A percentile compares a stretch with the other conserved stretches of the same genome.
Evolutionary conservation across 1,140 invertebrate species (phyloP).

Genomic region (Mamestra configurata): DNA sequence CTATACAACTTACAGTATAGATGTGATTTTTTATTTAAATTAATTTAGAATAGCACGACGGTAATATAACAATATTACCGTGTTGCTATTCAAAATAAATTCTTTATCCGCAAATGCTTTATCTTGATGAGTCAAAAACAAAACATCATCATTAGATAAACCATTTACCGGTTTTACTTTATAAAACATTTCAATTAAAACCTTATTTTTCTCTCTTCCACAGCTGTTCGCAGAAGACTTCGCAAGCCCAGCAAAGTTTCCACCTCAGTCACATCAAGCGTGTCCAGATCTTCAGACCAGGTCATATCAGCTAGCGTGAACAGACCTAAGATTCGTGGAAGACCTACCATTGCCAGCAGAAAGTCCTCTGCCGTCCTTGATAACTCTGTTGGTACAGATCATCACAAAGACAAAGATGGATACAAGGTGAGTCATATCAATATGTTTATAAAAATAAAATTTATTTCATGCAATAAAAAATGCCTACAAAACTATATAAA

Average conservation of each 20-base stretch:
- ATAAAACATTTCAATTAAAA: not conserved
- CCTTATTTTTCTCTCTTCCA: constrained; percentile 54
- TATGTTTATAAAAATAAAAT: too few relatives aligned
- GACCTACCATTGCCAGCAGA: constrained; percentile 89
- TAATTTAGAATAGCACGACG: too few relatives aligned
- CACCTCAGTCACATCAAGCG: constrained; percentile 83
- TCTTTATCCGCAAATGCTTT: too few relatives aligned
- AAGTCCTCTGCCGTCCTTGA: constrained; percentile 89
- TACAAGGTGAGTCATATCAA: constrained; percentile 87
- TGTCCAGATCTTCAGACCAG: constrained; percentile 82
- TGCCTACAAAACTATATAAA: too few relatives aligned
- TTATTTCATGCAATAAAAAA: too few relatives aligned
- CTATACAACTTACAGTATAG: too few relatives aligned
- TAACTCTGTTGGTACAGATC: constrained; percentile 89
- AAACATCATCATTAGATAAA: too few relatives aligned
- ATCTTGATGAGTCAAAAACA: too few relatives aligned
- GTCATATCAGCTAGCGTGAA: constrained; percentile 90
- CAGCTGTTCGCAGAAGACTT: constrained; percentile 88
- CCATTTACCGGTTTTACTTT: too few relatives aligned
- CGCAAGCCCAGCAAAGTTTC: constrained; percentile 87
- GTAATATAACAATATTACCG: too few relatives aligned
- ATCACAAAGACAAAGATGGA: constrained; percentile 90
- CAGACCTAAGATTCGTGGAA: constrained; percentile 91
- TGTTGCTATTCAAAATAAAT: too few relatives aligned
- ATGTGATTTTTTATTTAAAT: too few relatives aligned